phyloP scores from a whole-genome alignment of 1,140 invertebrate species.

The Radopholus similis region DNA sequence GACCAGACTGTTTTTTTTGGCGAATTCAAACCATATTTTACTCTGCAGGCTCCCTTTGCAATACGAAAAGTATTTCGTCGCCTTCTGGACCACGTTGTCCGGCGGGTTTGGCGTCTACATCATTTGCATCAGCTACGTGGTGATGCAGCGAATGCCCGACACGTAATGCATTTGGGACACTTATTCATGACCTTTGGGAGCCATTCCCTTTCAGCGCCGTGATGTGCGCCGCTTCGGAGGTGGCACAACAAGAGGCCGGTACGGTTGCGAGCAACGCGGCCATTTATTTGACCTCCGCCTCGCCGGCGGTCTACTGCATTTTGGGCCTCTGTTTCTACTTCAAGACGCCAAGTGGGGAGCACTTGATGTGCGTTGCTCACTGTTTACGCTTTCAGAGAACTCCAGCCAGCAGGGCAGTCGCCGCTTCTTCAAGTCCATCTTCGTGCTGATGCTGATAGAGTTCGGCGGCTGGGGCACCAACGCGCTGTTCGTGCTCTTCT shows the following conservation, averaged over 20 bases:
- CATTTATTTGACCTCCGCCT: neutral
- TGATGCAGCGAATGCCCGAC: neutral
- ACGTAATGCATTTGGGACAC: neutral
- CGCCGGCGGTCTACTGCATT: neutral
- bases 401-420: neutral
- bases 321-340: neutral
- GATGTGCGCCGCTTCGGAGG: neutral
- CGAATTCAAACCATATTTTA: neutral
- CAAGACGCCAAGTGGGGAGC: neutral
- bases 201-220: neutral
- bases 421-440: neutral
- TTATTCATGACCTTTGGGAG: too few relatives aligned
- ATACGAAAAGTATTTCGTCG: neutral
- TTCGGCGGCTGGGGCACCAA: neutral
- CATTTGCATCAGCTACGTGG: neutral
- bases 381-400: neutral
- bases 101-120: neutral
- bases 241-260: neutral
- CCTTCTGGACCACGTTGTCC: neutral
- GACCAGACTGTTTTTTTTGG: neutral
- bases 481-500: neutral
- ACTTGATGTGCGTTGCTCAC: neutral
- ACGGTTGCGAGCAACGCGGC: neutral
- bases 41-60: neutral
- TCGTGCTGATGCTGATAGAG: neutral